These are phyloP conservation scores for Casuarius casuarius DNA, from an alignment of 2,113 vertebrate species.

Conservation along the genomic window DNA sequence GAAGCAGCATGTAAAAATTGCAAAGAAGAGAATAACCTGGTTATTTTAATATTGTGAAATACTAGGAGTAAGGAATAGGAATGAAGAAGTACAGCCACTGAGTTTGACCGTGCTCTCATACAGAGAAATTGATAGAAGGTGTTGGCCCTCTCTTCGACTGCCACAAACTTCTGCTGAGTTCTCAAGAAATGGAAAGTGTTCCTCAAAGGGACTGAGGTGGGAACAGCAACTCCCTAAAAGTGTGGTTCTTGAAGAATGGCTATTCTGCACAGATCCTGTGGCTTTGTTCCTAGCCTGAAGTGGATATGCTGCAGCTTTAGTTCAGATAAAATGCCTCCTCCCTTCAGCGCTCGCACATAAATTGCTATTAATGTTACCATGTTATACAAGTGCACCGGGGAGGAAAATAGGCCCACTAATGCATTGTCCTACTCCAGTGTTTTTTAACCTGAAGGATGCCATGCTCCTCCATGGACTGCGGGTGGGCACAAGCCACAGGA, in stretches of 20 bases:
- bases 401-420: slow-evolving; percentile 53
- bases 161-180: slow-evolving; percentile 54
- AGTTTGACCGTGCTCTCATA: not conserved
- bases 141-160: not conserved
- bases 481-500: slow-evolving; percentile 21
- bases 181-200: slow-evolving; percentile 48
- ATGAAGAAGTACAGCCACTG: not conserved
- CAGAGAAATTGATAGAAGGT: not conserved
- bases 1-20: not conserved
- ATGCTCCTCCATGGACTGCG: not conserved
- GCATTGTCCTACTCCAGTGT: slow-evolving; percentile 47
- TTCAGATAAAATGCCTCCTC: slow-evolving; percentile 29
- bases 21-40: not conserved
- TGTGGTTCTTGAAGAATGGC: not conserved
- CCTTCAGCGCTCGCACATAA: slow-evolving; percentile 47
- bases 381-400: slow-evolving; percentile 52
- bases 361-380: slow-evolving; percentile 58
- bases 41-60: not conserved
- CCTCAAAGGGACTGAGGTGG: slow-evolving; percentile 15
- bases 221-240: slow-evolving; percentile 37
- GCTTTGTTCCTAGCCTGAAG: not conserved
- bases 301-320: slow-evolving; percentile 20
- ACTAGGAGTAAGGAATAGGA: not conserved
- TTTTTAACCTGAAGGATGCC: slow-evolving; percentile 57
- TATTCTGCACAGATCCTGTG: not conserved